Conservation (phyloP, 2,797 vertebrate species). For the Mormyrops attenuatus region DNA sequence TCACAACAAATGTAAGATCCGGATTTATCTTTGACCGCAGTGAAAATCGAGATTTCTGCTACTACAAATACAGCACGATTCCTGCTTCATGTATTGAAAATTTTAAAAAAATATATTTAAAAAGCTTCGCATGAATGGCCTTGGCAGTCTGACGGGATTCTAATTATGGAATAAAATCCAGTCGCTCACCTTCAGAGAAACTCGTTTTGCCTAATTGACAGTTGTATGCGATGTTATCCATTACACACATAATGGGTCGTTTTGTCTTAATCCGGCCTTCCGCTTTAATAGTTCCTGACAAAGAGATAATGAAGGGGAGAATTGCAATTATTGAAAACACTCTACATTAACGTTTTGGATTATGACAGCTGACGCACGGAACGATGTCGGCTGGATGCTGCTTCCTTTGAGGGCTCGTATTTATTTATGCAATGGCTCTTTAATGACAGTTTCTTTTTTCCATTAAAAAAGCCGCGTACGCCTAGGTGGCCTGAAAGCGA, state of each 20-base stretch:
- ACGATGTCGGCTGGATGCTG: background rate
- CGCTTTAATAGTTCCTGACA: slow-evolving; percentile 19
- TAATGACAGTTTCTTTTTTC: background rate
- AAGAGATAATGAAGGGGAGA: slow-evolving; percentile 20
- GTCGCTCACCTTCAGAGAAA: slow-evolving; percentile 15
- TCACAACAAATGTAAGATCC: background rate
- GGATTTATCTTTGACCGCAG: background rate
- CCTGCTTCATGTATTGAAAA: background rate
- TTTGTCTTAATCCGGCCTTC: slow-evolving; percentile 19
- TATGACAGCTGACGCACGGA: slow-evolving; percentile 10
- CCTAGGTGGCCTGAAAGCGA: background rate
- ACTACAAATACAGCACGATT: background rate
- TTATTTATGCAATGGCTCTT: background rate
- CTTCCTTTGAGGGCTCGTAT: background rate
- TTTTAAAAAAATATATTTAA: background rate
- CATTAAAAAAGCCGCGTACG: background rate
- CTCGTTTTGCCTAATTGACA: slow-evolving; percentile 23
- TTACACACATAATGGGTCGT: slow-evolving; percentile 6
- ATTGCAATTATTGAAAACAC: slow-evolving; percentile 23
- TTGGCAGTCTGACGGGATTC: slow-evolving; percentile 5
- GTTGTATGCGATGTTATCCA: slow-evolving; percentile 10
- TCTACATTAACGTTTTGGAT: slow-evolving; percentile 14
- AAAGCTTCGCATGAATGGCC: background rate
- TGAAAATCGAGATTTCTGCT: background rate
- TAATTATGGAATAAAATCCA: slow-evolving; percentile 24